Evolutionary conservation across 1,140 invertebrate genomes (phyloP), one percentile per base, ranked within the genome.

Genomic region (Grapholita molesta): DNA sequence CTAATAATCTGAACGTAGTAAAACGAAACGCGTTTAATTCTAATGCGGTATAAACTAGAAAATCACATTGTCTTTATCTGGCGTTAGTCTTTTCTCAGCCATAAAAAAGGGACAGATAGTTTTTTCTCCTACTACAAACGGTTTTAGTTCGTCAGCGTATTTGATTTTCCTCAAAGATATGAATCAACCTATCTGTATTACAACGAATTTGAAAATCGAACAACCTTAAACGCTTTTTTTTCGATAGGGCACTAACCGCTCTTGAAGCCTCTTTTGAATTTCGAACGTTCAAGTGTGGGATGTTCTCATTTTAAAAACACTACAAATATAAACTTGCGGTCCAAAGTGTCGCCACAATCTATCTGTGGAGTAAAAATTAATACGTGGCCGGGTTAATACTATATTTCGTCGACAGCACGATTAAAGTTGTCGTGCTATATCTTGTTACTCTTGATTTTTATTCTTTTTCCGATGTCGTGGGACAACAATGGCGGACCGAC

Each of bases 241-340:
- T 33, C 30, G 11, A 28, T 32, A 48, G 64, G 69, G 53, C 69
- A 70, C 64, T 64, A 66, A 61, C 55, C 64, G 48, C 67, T 64
- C 71, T 72, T 64, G 67, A 72, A 67, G 67, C 70, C 70, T 72
- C 64, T 71, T 71, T 71, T 66, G 67, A 72, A 66, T 72, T 67
- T 35, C 55, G 67, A 69, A 69, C 67, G 53, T 32, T 64, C 67
- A 55, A 69, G 71, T 72, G 71, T 72, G 71, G 71, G 71, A 67
- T 65, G 71, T 66, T 72, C 71, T 72, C 71, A 57, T 67, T 69
- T 72, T 72, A 55, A 72, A 72, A 38, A 67, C 66, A 55, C 23
- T 25, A 28, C 55, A 30, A 61, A 15, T 8, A 30, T 61, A 57
- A 24, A 2, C n/a, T 15, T 61, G 55, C 55, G 7, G 55, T 28